Evolutionary conservation across 1,140 invertebrate genomes (phyloP), one percentile per base, ranked within the genome.

Genomic region (Aphelinus atriplicis): DNA sequence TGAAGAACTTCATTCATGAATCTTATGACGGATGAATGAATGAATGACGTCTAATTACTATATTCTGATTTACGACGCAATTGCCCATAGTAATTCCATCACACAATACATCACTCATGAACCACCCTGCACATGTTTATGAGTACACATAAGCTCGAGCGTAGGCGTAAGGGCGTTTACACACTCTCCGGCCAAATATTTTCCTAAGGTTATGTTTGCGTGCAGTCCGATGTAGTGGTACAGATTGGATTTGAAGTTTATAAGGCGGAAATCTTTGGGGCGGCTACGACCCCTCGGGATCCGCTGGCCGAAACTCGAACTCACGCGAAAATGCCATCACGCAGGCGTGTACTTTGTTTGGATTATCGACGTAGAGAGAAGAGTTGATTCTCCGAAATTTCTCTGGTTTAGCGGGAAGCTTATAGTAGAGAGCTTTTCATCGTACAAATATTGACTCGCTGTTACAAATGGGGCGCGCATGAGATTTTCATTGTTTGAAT

Each of bases 231-330:
- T 83, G 85, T 84, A 84, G 81, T 82, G 83, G 83, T 82, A 83
- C 85, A 85, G 85, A 88, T 88, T 86, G 84, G 85, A 87, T 87
- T 87, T 86, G 81, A 84, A 85, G 82, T 86, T 87, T 86, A 87
- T 86, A 85, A 85, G 83, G 86, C 82, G 84, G 85, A 88, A 87
- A 84, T 86, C 81, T 84, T 84, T 72, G 77, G 79, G 79, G 64
- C 69, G 71, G 70, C 76, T 66, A 73, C 45, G 6, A 7, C 57
- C 57, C 7, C 26, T 26, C 73, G 76, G 70, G 78, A 61, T 62
- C 51, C 72, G 53, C 7, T 7, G 10, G 61, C 56, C 65, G 68
- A 60, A 60, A 10, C 57, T n/a, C 48, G 48, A 10, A 6, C 58
- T 10, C 48, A 46, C 43, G 10, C 58, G 5, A 69, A 63, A 69